Base-by-base conservation (phyloP, 2,888 invertebrate species). In the Melieria picta region DNA sequence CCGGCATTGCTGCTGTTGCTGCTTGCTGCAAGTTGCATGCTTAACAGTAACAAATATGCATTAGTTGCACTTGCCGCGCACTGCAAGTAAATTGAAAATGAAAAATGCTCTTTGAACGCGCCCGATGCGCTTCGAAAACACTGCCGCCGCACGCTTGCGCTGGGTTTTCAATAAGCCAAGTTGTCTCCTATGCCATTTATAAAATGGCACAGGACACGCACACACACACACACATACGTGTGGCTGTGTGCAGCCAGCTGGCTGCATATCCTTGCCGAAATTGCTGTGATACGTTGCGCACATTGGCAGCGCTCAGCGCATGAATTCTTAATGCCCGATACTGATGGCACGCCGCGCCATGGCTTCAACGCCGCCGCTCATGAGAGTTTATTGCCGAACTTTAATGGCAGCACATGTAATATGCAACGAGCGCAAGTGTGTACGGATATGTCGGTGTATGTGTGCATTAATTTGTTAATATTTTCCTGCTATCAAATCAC, bases 341-440 rank as follows among this genome's bases (percentile, higher is more conserved):
- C 30, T 30, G 30, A 30, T 30, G 30, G 30, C 30, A 30, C 30
- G 3, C 30, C 3, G 30, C 3, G 30, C 30, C 30, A 30, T 30
- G 30, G 30, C 30, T 7, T 3, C 50, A 63, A 11, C 52, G 63
- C 11, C 42, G 7, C 5, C 4, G 4, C 48, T 30, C 58, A 11
- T 9, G 50, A 50, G 63, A 5, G 5, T 30, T 50, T 43, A 48
- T 46, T 46, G 56, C 9, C 55, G 43, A 55, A 45, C 11, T 9
- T 55, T 7, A 65, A 65, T 57, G 52, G 67, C 60, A 60, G 60
- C 67, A 60, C 60, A 67, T 67, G 30, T 30, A 30, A 30, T 30
- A 30, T 30, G 30, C 30, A 30, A 30, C 30, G 30, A 30, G 30
- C 30, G 30, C 30, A 30, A 3, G 30, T 30, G 30, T 30, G 30